Base-by-base conservation (phyloP, 2,113 vertebrate species). In the Salvelinus namaycush region DNA sequence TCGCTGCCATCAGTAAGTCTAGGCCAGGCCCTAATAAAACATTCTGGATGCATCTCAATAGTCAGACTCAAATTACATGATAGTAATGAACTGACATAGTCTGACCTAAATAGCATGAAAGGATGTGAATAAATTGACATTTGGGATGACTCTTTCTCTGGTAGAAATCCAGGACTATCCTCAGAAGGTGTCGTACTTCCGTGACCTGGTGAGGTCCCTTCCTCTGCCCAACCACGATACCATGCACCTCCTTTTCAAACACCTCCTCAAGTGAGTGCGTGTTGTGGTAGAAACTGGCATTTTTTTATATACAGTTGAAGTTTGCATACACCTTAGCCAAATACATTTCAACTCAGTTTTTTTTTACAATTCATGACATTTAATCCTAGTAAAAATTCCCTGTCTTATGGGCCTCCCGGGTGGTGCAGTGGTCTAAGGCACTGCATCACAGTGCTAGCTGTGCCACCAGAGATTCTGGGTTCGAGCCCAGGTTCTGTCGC, bases 1-100 rank as follows among this genome's bases (percentile, higher is more conserved):
- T 98, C 1, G 88, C 94, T 0, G 95, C 96, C 82, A 96, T 97
- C 87, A 95, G 97, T 98, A 81, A 95, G 97, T 78, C 6, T 44
- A 44, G 39, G 39, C 9, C 8, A 11, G 39, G 22, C 22, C 34
- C 14, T 9, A 13, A 18, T 16, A 49, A 67, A 44, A 27, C 34
- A 44, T 22, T 54, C 16, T 18, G 5, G 14, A 54, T 54, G 16
- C 51, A 18, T 54, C 16, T 54, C 16, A 54, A 57, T 8, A 44
- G 26, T 27, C 65, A 67, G 18, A 74, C 39, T 27, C 39, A 62
- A 26, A 73, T 13, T 2, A 39, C 8, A 39, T 39, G 39, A 73
- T 54, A 3, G 1, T 18, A 54, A 54, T 54, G 12, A 39, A 64
- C 18, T 44, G 6, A 44, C 7, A 74, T 54, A 65, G 26, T 62